These are phyloP conservation scores for Anoplophora glabripennis DNA, from an alignment of 1,140 invertebrate genomes.

Conservation along the genomic window DNA sequence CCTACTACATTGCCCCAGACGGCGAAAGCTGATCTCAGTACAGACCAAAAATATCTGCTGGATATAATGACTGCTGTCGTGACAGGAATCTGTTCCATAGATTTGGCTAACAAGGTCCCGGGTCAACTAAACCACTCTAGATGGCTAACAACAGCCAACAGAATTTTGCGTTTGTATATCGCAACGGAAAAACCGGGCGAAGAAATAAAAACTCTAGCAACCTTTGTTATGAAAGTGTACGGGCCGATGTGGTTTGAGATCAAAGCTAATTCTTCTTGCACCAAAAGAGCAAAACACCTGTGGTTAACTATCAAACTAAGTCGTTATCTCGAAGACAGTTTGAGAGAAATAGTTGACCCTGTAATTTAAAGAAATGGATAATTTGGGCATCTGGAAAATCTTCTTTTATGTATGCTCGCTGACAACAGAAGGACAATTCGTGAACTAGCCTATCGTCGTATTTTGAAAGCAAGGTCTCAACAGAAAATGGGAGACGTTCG, in stretches of 20 bases:
- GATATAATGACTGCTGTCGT: background rate
- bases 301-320: background rate
- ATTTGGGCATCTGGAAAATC: constrained; percentile 8
- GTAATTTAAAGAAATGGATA: constrained; percentile 8
- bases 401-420: constrained; percentile 2
- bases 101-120: background rate
- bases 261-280: background rate
- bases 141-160: background rate
- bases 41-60: constrained; percentile 1
- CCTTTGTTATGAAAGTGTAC: constrained; percentile 1
- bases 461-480: background rate
- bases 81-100: background rate
- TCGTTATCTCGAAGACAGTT: background rate
- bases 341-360: background rate
- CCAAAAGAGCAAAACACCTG: background rate
- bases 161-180: background rate
- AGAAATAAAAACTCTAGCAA: background rate
- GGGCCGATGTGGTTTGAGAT: constrained; percentile 6
- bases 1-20: background rate
- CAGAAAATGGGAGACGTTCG: no score
- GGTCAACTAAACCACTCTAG: background rate
- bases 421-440: background rate
- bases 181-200: background rate
- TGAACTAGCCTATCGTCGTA: background rate
- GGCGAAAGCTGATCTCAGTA: background rate